These are phyloP conservation scores for Dolomedes plantarius DNA, from an alignment of 2,888 invertebrate species.

Conservation along the genomic window DNA sequence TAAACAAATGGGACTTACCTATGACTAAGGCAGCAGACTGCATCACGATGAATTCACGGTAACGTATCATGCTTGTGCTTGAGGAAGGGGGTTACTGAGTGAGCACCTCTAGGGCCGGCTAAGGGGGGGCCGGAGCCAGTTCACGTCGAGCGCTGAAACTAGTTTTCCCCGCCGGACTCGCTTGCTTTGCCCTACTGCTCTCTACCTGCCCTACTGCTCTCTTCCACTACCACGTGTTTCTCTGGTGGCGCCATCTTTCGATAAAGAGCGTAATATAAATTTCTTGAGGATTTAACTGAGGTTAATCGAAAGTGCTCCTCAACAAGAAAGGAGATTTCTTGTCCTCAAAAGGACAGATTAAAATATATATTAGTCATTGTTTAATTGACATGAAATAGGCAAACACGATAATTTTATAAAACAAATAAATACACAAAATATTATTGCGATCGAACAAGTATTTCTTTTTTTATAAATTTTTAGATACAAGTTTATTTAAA, in stretches of 20 bases:
- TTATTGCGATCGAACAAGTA: too few species aligned
- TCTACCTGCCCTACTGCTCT: neutral
- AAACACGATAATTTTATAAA: too few species aligned
- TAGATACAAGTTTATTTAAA: too few species aligned
- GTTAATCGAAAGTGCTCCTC: too few species aligned
- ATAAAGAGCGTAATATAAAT: too few species aligned
- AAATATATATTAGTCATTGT: too few species aligned
- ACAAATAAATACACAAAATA: too few species aligned
- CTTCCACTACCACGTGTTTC: conserved; percentile 37
- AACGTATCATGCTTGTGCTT: conserved; percentile 29
- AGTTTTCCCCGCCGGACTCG: conserved; percentile 38
- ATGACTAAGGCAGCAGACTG: conserved; percentile 41
- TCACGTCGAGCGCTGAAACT: conserved; percentile 51
- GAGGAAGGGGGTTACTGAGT: neutral
- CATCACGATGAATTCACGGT: conserved; percentile 30
- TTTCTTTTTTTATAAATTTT: too few species aligned
- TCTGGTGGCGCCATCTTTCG: conserved; percentile 52
- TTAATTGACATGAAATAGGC: too few species aligned
- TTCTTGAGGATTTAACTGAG: too few species aligned
- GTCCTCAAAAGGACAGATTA: too few species aligned
- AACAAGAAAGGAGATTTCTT: too few species aligned
- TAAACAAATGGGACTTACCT: conserved; percentile 27
- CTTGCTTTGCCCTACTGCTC: conserved; percentile 49
- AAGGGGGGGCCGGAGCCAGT: conserved; percentile 30
- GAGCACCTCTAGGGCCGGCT: conserved; percentile 21